Conservation (phyloP, 2,888 invertebrate species). For the Melangyna quadrimaculata region DNA sequence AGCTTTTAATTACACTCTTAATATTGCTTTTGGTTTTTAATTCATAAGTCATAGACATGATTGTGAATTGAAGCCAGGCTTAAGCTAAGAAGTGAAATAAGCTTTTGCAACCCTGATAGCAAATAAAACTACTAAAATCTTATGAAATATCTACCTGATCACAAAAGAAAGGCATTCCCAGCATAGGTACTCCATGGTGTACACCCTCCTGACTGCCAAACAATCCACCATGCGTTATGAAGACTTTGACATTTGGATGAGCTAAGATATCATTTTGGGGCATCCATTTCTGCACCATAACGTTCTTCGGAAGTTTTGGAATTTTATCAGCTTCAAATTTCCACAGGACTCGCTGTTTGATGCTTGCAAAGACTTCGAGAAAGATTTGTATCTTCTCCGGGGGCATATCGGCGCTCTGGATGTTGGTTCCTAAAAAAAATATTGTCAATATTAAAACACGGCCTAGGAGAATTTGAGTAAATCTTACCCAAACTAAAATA, state of each 20-base stretch:
- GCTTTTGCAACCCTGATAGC: too few species aligned
- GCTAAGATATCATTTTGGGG: slow-evolving; percentile 82
- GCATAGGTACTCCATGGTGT: slow-evolving; percentile 80
- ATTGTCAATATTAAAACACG: background rate
- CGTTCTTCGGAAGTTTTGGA: slow-evolving; percentile 79
- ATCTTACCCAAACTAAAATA: slow-evolving; percentile 81
- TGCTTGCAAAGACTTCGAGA: slow-evolving; percentile 79
- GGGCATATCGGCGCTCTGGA: slow-evolving; percentile 81
- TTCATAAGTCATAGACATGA: too few species aligned
- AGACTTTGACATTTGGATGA: slow-evolving; percentile 81
- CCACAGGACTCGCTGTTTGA: slow-evolving; percentile 81
- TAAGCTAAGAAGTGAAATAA: too few species aligned
- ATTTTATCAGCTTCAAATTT: slow-evolving; percentile 81
- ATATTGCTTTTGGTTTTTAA: too few species aligned
- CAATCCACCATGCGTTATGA: slow-evolving; percentile 81
- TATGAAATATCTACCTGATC: slow-evolving; percentile 77
- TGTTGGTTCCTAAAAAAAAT: slow-evolving; percentile 79
- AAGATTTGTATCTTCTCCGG: slow-evolving; percentile 78
- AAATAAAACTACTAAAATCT: background rate
- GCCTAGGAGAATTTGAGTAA: too few species aligned
- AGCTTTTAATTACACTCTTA: too few species aligned
- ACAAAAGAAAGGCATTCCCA: slow-evolving; percentile 81
- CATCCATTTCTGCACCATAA: slow-evolving; percentile 82
- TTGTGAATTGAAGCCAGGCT: too few species aligned
- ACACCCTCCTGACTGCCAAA: slow-evolving; percentile 81